Base-by-base conservation (phyloP, 2,888 invertebrate species). In the Chelonus formosanus region DNA sequence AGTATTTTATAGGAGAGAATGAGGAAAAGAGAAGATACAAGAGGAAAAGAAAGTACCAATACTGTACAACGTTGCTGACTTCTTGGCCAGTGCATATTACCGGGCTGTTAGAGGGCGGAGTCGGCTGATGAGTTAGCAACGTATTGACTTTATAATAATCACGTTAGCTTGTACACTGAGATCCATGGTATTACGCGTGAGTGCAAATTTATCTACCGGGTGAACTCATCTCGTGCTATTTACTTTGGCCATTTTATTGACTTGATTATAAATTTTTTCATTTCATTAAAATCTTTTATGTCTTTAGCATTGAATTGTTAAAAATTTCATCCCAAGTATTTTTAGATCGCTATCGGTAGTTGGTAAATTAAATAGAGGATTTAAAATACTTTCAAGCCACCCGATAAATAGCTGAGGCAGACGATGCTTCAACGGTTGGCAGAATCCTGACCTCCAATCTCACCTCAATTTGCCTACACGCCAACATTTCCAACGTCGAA, bases 101-200 rank as follows among this genome's bases (percentile, higher is more conserved):
- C 80, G 78, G 81, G 79, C 82, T 83, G 83, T 82, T 83, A 81
- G 81, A 82, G 82, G 83, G 83, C 83, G 83, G 83, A 78, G 82
- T 75, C 75, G 77, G 78, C 81, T 83, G 83, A 83, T 83, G 83
- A 83, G 83, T 82, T 83, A 81, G 83, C 83, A 82, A 83, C 83
- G 83, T 83, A 84, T 84, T 83, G 83, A 84, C 84, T 84, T 82
- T 81, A 84, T 84, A 84, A 84, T 84, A 83, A 84, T 84, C 82
- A 82, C 82, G 82, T 84, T 83, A 81, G 79, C 76, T 76, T 76
- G 79, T 78, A 74, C 75, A 76, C 72, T 69, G 67, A 65, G 58
- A 69, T 70, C 74, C 76, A 75, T 73, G 78, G 75, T 76, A 78
- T 78, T 78, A 78, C 76, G 76, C 79, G 77, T 72, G 70, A 73